A percentile compares a stretch with the other conserved stretches of the same genome.
These are phyloP conservation scores for Cetonia aurata DNA, from an alignment of 2,888 invertebrate genomes.

Conservation along the genomic window DNA sequence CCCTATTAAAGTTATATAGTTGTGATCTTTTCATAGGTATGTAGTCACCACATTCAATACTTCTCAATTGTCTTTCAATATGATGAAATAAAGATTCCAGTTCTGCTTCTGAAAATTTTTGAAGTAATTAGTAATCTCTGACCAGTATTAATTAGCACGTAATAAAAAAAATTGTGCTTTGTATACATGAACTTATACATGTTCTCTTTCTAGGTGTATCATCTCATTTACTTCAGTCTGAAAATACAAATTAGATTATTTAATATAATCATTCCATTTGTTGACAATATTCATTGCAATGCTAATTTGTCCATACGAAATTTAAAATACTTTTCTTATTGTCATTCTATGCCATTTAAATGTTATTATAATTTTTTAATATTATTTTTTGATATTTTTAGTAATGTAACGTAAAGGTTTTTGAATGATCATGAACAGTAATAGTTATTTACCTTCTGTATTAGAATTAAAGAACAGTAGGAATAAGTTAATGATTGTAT, in stretches of 20 bases:
- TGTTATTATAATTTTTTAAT: slow-evolving; percentile 45
- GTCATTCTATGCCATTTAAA: slow-evolving; percentile 40
- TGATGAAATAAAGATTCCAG: slow-evolving; percentile 52
- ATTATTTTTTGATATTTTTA: slow-evolving; percentile 48
- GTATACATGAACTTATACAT: slow-evolving; percentile 5
- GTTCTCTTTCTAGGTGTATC: slow-evolving; percentile 48
- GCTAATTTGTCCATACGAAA: slow-evolving; percentile 44
- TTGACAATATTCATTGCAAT: slow-evolving; percentile 45
- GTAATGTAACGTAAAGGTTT: slow-evolving; percentile 42
- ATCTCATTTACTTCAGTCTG: slow-evolving; percentile 48
- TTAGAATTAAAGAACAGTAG: slow-evolving; percentile 57
- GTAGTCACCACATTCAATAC: slow-evolving; percentile 32
- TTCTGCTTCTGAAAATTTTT: slow-evolving; percentile 54
- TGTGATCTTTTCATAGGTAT: slow-evolving; percentile 53
- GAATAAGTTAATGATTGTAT: slow-evolving; percentile 60
- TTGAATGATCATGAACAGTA: slow-evolving; percentile 45
- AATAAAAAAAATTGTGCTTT: neutral
- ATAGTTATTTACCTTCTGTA: slow-evolving; percentile 53
- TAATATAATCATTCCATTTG: slow-evolving; percentile 47
- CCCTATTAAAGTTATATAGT: slow-evolving; percentile 75
- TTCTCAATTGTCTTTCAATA: slow-evolving; percentile 21
- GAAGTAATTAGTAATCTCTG: slow-evolving; percentile 46
- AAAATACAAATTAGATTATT: slow-evolving; percentile 45
- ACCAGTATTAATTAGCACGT: slow-evolving; percentile 3
- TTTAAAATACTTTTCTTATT: slow-evolving; percentile 31